Base-by-base conservation (phyloP, 1,140 invertebrate genomes). In the Anthonomus grandis region DNA sequence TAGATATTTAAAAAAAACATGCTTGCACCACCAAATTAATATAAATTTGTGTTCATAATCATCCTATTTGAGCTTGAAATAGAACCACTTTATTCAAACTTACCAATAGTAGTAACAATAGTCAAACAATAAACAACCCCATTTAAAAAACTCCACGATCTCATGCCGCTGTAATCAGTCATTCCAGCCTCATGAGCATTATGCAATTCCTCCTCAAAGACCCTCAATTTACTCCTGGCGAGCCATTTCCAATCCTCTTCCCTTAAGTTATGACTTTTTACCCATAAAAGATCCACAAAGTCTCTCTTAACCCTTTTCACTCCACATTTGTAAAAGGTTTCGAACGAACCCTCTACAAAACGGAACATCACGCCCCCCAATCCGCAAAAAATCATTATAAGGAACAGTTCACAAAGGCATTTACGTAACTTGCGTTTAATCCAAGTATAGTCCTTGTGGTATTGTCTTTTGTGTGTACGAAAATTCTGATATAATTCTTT, bases 51-150 rank as follows among this genome's bases (percentile, higher is more conserved):
- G n/a, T n/a, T n/a, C n/a, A n/a, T n/a, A n/a, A n/a, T n/a, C n/a
- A n/a, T n/a, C n/a, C n/a, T n/a, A n/a, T n/a, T n/a, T n/a, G n/a
- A n/a, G n/a, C n/a, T n/a, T n/a, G n/a, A n/a, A n/a, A n/a, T n/a
- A n/a, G n/a, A n/a, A n/a, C n/a, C n/a, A n/a, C n/a, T n/a, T n/a
- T n/a, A n/a, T n/a, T n/a, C n/a, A n/a, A 47, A 8, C 81, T 87
- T 83, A 95, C 93, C 94, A 76, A 97, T 97, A 17, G 94, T 97
- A 12, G 94, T 94, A 61, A 95, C 82, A 59, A 97, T 81, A 47
- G 93, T 95, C 64, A 94, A 78, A 70, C 90, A 92, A 76, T 93
- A 98, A 54, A 95, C 86, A 49, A 97, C 81, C 0, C 93, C 86
- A 72, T 96, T 95, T 73, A 93, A 81, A 75, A 95, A 96, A 64